Conservation (phyloP, 2,797 vertebrate species). For the Gymnodraco acuticeps region DNA sequence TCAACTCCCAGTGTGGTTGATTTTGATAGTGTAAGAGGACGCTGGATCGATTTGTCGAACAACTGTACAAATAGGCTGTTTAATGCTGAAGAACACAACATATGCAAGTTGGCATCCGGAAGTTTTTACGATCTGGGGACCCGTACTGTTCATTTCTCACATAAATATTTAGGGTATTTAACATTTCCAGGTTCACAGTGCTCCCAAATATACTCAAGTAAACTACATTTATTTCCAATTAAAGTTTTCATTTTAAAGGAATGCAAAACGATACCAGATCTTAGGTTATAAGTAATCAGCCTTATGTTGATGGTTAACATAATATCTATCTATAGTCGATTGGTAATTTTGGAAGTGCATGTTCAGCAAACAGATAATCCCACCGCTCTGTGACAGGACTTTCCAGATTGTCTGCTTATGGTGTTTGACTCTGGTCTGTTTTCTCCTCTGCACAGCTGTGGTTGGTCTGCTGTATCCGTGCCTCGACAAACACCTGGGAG, state of each 20-base stretch:
- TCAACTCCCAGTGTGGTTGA: too few relatives aligned
- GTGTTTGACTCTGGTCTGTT: slow-evolving; percentile 43
- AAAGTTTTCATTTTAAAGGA: not conserved
- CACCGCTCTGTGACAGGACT: slow-evolving; percentile 17
- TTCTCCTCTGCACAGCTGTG: slow-evolving; percentile 86
- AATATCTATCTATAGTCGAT: not conserved
- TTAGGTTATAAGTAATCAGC: not conserved
- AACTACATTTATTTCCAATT: not conserved
- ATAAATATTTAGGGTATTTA: too few relatives aligned
- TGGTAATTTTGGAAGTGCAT: slow-evolving; percentile 42
- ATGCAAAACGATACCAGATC: not conserved
- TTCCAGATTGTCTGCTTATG: slow-evolving; percentile 59
- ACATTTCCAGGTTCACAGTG: too few relatives aligned
- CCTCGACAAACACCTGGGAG: slow-evolving; percentile 96
- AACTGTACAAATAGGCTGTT: too few relatives aligned
- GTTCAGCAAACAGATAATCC: slow-evolving; percentile 51
- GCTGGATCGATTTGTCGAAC: too few relatives aligned
- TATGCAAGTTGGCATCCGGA: too few relatives aligned
- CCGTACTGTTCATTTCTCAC: too few relatives aligned
- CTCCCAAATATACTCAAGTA: too few relatives aligned
- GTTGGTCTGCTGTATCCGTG: slow-evolving; percentile 97
- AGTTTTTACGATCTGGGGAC: too few relatives aligned
- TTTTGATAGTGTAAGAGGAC: too few relatives aligned
- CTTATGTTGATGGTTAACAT: not conserved
- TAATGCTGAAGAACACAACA: too few relatives aligned